These are phyloP conservation scores for Ictalurus punctatus DNA, from an alignment of 2,113 vertebrate species.

Conservation along the genomic window DNA sequence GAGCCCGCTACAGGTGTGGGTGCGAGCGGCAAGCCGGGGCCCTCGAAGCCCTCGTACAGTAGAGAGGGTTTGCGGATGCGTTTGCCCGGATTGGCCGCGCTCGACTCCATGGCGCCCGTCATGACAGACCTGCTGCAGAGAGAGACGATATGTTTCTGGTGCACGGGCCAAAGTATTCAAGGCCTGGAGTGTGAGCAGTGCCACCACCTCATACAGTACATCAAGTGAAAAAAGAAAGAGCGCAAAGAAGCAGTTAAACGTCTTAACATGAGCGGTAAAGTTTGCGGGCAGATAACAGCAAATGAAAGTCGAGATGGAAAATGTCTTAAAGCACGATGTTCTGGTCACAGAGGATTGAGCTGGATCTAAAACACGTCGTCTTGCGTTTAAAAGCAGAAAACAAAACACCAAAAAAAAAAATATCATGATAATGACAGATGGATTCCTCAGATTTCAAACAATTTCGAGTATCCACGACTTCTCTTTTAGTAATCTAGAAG, in stretches of 20 bases:
- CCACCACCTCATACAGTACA: neutral
- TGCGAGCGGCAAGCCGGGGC: slow-evolving; percentile 77
- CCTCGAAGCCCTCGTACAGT: slow-evolving; percentile 90
- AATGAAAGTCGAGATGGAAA: neutral
- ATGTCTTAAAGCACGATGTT: neutral
- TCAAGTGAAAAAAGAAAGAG: neutral
- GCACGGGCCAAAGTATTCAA: neutral
- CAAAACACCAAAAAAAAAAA: neutral
- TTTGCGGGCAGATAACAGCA: neutral
- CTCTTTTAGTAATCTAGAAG: too few species aligned
- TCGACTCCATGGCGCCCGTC: slow-evolving; percentile 65
- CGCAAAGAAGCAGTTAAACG: neutral
- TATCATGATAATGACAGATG: neutral
- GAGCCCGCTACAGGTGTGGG: slow-evolving; percentile 64
- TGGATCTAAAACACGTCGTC: neutral
- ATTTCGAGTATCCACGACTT: neutral
- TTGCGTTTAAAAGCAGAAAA: too few species aligned
- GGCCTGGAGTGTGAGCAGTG: neutral
- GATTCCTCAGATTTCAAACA: too few species aligned
- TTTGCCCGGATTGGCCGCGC: slow-evolving; percentile 77
- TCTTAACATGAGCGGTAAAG: neutral
- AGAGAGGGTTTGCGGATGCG: slow-evolving; percentile 91
- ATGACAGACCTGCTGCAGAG: slow-evolving; percentile 59
- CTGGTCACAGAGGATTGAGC: neutral
- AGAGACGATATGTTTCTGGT: neutral